Evolutionary conservation across 2,888 invertebrate species (phyloP), one percentile per base, ranked within the genome.

Genomic region (Apamea sordens): DNA sequence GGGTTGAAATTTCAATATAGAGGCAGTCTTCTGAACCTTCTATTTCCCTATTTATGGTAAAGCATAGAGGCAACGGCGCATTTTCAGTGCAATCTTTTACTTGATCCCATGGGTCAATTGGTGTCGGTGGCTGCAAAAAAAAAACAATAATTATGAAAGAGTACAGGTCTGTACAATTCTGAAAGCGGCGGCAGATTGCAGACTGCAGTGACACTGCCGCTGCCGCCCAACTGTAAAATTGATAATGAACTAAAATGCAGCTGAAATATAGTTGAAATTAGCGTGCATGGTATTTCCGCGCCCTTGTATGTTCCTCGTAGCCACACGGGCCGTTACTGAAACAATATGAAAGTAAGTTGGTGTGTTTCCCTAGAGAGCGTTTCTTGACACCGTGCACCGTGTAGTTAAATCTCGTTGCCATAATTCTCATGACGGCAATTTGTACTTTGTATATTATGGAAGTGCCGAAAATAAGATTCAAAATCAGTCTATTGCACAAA

Each of bases 21-120:
- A 97, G 93, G 84, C 97, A 97, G 87, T 97, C 97, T 92, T 97
- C 97, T 53, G 94, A 93, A 61, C 96, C 96, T 64, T 83, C 79
- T 50, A 92, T 72, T 73, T 86, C 73, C 36, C 86, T 65, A 15
- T 85, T 72, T 5, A 83, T 13, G 32, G 47, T 76, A 69, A 63
- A 28, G 65, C 72, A 73, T 21, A 84, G 59, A 56, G 94, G 93
- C 73, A 86, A 32, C 13, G 93, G 90, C 13, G 93, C 89, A 76
- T 93, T 92, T 89, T 93, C 87, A 8, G 95, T 96, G 73, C 96
- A 96, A 83, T 96, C 93, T 56, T 92, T 87, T 76, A 90, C 83
- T 83, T 93, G 90, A 68, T 89, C 90, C 96, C 95, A 95, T 65
- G 94, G 91, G 80, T 88, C 86, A 53, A 91, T 85, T 50, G 93